phyloP scores from a whole-genome alignment of 2,113 vertebrate genomes.

The Lycaon pictus region DNA sequence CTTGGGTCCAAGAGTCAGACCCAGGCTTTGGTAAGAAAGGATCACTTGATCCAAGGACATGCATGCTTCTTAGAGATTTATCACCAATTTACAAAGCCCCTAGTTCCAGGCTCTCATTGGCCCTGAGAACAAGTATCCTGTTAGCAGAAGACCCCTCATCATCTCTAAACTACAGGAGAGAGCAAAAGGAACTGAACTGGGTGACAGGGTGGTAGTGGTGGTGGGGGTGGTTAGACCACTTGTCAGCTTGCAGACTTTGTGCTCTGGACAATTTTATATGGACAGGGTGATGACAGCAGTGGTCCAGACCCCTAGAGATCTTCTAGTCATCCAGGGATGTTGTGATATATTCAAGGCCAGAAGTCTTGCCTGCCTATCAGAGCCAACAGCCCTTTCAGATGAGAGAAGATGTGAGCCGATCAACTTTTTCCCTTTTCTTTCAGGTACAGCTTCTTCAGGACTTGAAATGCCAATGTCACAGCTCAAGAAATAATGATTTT shows the following conservation, averaged over 20 bases:
- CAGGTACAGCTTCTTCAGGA: background rate
- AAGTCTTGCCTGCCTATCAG: background rate
- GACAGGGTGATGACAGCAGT: background rate
- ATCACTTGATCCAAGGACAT: background rate
- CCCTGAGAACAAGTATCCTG: background rate
- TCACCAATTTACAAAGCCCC: background rate
- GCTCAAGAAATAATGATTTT: background rate
- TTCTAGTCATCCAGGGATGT: background rate
- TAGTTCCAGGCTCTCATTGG: background rate
- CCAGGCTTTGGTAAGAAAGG: background rate
- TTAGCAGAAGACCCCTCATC: background rate
- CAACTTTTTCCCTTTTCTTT: background rate
- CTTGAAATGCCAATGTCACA: background rate
- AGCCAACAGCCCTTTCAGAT: background rate
- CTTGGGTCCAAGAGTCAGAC: background rate
- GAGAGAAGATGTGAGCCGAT: background rate
- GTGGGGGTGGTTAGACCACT: background rate
- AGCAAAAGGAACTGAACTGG: background rate
- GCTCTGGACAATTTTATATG: background rate
- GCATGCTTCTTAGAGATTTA: background rate
- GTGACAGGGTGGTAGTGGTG: background rate
- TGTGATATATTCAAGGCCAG: background rate
- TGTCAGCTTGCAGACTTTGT: background rate
- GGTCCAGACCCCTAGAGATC: background rate
- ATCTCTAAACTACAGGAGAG: background rate